Base-by-base conservation (phyloP, 1,140 invertebrate genomes). In the Manduca sexta region DNA sequence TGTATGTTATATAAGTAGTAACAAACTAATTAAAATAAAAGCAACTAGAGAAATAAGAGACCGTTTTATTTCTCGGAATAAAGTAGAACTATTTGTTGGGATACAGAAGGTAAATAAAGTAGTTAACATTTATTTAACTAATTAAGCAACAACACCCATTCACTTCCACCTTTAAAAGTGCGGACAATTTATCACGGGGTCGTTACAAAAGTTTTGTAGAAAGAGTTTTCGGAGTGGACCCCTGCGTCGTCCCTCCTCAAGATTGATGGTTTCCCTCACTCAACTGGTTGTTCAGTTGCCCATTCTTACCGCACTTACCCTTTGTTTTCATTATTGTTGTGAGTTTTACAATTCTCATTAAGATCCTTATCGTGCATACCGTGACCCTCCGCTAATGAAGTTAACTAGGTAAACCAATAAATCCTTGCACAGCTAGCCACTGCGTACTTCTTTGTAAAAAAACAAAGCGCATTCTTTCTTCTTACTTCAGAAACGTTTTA, bases 191-290 rank as follows among this genome's bases (percentile, higher is more conserved):
- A 74, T 77, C 69, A 73, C 62, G 47, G 45, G 43, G 50, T 57
- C 52, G 66, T 70, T 74, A 60, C 61, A 64, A 69, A 73, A 69
- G 64, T 73, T 69, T 58, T 55, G 54, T 57, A 47, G 53, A 76
- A 80, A 71, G 69, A 72, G 70, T 75, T 75, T 55, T 39, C 41
- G 52, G 59, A 69, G 63, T 69, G 63, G 64, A 67, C 64, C 69
- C 68, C 61, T 54, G 66, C 64, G 67, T 73, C 65, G 60, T 67
- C 64, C 68, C 61, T 66, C 49, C 47, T 60, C 41, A 61, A 80
- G 76, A 77, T 80, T 72, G 70, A 77, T 80, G 70, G 64, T 56
- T 61, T 68, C 56, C 57, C 62, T 59, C 52, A 67, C 66, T 64
- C 61, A 67, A 64, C 56, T 53, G 35, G 52, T 64, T 64, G 60